Percentiles rank a stretch among this genome's conserved stretches.
Evolutionary conservation across 37 sponge, comb jelly and placozoan genomes (phyloP).

Genomic region (Hexactinellida sp.): DNA sequence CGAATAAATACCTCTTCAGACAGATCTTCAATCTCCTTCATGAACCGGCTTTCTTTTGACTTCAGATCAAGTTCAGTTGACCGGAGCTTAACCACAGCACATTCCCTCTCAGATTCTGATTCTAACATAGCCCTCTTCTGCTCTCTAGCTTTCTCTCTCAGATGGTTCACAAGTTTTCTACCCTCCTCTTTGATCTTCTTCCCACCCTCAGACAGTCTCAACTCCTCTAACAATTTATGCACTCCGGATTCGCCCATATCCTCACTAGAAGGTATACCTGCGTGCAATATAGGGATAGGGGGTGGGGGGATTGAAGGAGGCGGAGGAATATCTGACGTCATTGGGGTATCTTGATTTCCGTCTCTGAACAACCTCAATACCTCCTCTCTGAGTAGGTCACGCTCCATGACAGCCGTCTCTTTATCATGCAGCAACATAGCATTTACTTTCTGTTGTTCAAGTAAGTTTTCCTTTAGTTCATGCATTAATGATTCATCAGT

Average conservation of each 20-base stretch:
- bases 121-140: not conserved
- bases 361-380: not conserved
- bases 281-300: not conserved
- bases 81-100: not conserved
- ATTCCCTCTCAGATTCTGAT: not conserved
- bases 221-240: not conserved
- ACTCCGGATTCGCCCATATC: not conserved
- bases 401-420: not conserved
- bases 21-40: not conserved
- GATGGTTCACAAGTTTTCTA: not conserved
- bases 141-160: not conserved
- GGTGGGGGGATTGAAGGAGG: not conserved
- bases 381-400: not conserved
- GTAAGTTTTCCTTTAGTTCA: no score
- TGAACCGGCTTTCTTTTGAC: not conserved
- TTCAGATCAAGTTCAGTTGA: not conserved
- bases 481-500: no score
- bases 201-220: not conserved
- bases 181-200: not conserved
- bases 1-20: not conserved
- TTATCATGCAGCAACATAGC: not conserved
- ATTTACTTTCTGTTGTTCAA: not conserved
- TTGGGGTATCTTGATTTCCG: not conserved
- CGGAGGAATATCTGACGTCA: not conserved
- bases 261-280: no score